Base-by-base conservation (phyloP, 2,888 invertebrate species). In the Gymnosoma rotundatum region DNA sequence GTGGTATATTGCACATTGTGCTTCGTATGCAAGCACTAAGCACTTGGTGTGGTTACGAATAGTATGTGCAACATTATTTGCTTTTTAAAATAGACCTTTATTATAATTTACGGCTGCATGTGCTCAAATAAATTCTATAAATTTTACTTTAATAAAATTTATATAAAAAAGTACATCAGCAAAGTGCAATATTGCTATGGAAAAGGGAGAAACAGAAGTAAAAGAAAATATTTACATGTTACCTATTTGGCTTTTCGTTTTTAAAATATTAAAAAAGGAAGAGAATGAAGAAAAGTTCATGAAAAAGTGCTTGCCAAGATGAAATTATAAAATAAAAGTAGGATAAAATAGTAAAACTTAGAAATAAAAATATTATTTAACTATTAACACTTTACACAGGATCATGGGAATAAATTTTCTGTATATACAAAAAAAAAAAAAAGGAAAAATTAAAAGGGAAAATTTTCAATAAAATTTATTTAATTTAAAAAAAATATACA, bases 191-290 rank as follows among this genome's bases (percentile, higher is more conserved):
- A 12, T 12, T 42, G 48, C 25, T 25, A 25, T 1, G 25, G 25
- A 25, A 25, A 25, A 25, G 25, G 4, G 2, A 25, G 25, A 25
- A 25, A 4, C 45, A 69, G 20, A 50, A 60, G 45, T 61, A 83
- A 73, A 80, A 80, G 80, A 73, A 80, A 83, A 80, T 80, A 83
- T 76, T 80, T 75, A 80, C 67, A 61, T 76, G 76, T 79, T 50
- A 83, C 80, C 79, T 70, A 83, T 76, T 83, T 83, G 76, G 67
- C 79, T 70, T 63, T 54, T 20, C 32, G 32, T 52, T 78, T 56
- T 79, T 54, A 61, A 80, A 61, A 67, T 61, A 52, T 42, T 67
- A 61, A 63, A 45, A 50, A 25, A 25, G 4, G 25, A 4, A 4
- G 25, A 25, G 4, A 25, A 25, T 25, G 4, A 54, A 61, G 20